Evolutionary conservation across 1,140 invertebrate species (phyloP).

Genomic region (Drosophila leontia): DNA sequence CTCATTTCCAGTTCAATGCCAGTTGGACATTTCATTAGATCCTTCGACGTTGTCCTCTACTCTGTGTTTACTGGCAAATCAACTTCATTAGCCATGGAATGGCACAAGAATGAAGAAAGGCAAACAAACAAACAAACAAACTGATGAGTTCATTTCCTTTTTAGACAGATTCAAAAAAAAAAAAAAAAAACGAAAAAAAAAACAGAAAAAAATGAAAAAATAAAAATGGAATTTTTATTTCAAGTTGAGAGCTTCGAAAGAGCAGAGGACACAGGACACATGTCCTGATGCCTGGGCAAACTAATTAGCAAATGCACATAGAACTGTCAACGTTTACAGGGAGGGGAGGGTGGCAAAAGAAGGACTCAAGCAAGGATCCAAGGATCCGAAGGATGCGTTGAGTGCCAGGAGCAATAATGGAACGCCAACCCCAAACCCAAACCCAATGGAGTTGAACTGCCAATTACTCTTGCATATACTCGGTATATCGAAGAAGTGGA

Average conservation of each 20-base stretch:
- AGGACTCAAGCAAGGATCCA: slow-evolving; percentile 37
- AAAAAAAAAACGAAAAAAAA: neutral
- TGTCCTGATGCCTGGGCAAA: slow-evolving; percentile 66
- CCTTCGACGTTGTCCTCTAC: neutral
- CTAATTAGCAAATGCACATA: slow-evolving; percentile 80
- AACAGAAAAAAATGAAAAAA: slow-evolving; percentile 2
- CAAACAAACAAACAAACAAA: slow-evolving; percentile 53
- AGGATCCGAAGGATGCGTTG: slow-evolving; percentile 32
- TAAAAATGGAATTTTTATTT: slow-evolving; percentile 15
- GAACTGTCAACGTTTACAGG: slow-evolving; percentile 58
- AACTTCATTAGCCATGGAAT: slow-evolving; percentile 67
- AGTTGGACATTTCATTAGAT: slow-evolving; percentile 22
- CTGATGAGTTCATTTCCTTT: slow-evolving; percentile 80
- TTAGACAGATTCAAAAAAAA: slow-evolving; percentile 50
- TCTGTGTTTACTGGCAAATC: slow-evolving; percentile 41
- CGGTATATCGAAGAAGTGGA: neutral
- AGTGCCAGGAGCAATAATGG: slow-evolving; percentile 19
- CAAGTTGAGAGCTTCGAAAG: slow-evolving; percentile 11
- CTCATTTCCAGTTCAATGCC: slow-evolving; percentile 34
- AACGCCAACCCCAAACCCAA: slow-evolving; percentile 6
- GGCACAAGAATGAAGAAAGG: slow-evolving; percentile 32
- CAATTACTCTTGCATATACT: slow-evolving; percentile 77
- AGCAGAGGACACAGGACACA: slow-evolving; percentile 23
- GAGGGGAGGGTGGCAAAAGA: neutral
- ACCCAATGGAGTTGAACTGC: slow-evolving; percentile 48